These are phyloP conservation scores for Promerops cafer DNA, from an alignment of 2,113 vertebrate species.

Conservation along the genomic window DNA sequence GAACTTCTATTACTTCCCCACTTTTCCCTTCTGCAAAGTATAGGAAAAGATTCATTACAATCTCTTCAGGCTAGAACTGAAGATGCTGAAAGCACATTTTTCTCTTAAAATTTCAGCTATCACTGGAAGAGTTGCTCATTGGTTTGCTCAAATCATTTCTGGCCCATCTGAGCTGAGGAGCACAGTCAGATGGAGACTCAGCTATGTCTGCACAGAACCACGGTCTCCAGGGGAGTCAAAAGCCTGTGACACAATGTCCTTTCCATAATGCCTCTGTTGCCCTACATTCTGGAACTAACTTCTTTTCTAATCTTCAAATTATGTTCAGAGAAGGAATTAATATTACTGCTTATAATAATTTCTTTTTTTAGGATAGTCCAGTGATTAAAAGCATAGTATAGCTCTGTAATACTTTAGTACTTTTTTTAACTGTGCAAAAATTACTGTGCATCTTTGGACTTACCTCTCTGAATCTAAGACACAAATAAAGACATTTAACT, in stretches of 20 bases:
- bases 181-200: neutral
- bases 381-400: neutral
- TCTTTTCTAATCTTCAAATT: neutral
- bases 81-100: neutral
- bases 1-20: neutral
- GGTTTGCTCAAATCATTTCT: neutral
- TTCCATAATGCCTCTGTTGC: neutral
- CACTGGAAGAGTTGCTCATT: neutral
- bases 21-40: neutral
- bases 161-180: neutral
- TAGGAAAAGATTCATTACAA: neutral
- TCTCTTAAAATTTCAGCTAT: neutral
- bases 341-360: neutral
- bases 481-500: neutral
- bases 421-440: neutral
- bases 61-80: neutral
- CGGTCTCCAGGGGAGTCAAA: accelerated
- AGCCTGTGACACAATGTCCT: neutral
- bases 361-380: neutral
- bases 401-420: neutral
- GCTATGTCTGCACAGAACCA: neutral
- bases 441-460: neutral
- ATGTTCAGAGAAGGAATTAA: neutral
- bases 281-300: neutral
- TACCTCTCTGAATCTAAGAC: neutral